These are phyloP conservation scores for Hydroisotoma schaefferi DNA, from an alignment of 2,888 invertebrate genomes.

Conservation along the genomic window DNA sequence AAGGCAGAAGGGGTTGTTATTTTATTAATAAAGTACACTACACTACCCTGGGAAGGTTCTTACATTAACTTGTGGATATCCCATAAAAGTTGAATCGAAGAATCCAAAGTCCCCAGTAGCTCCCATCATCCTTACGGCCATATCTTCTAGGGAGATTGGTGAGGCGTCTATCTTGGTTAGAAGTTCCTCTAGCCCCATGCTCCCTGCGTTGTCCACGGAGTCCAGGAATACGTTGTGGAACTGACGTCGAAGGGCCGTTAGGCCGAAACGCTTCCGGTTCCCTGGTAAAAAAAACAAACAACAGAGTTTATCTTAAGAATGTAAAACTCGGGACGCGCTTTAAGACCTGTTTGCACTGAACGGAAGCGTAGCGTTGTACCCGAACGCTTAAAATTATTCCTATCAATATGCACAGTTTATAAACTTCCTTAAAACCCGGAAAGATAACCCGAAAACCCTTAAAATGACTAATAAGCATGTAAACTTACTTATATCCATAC, in stretches of 20 bases:
- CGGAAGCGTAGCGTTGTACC: too few species aligned
- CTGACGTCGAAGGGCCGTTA: background rate
- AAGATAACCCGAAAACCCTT: too few species aligned
- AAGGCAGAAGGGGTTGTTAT: too few species aligned
- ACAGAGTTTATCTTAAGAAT: background rate
- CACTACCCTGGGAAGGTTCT: too few species aligned
- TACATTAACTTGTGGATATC: too few species aligned
- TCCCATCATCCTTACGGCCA: background rate
- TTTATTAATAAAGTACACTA: too few species aligned
- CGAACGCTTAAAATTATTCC: too few species aligned
- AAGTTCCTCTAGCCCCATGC: background rate
- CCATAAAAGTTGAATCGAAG: background rate
- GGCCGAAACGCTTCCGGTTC: background rate
- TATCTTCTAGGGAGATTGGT: background rate
- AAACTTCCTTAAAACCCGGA: too few species aligned
- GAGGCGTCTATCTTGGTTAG: background rate
- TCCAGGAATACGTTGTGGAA: background rate
- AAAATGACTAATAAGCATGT: too few species aligned
- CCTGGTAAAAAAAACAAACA: background rate
- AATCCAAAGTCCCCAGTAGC: background rate
- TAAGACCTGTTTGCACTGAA: too few species aligned
- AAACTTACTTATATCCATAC: slow-evolving; percentile 13
- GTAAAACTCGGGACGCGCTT: background rate
- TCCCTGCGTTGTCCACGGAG: background rate
- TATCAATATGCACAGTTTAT: too few species aligned